phyloP scores from a whole-genome alignment of 2,888 invertebrate species.

The Ommatoiulus sabulosus region DNA sequence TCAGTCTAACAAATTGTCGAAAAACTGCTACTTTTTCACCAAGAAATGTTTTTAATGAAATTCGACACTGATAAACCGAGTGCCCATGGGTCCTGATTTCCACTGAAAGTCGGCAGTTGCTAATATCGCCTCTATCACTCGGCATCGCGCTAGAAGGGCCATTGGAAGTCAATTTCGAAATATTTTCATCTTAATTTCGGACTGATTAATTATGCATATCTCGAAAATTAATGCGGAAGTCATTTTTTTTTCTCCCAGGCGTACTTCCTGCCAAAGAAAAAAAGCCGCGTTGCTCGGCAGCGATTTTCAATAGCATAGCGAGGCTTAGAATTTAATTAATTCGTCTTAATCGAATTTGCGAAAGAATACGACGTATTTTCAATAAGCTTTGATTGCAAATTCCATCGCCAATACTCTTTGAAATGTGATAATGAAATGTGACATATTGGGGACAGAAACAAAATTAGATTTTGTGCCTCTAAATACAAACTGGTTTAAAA shows the following conservation, averaged over 20 bases:
- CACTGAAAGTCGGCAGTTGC: too few relatives aligned
- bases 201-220: neutral
- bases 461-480: neutral
- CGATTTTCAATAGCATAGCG: neutral
- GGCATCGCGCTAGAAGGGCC: neutral
- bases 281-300: neutral
- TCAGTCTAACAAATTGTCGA: too few relatives aligned
- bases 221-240: slow-evolving; percentile 17
- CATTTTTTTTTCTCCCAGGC: neutral
- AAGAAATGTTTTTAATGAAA: too few relatives aligned
- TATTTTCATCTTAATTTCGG: neutral
- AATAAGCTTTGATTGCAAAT: slow-evolving; percentile 40
- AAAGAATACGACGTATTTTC: neutral
- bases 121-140: neutral
- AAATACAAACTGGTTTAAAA: neutral
- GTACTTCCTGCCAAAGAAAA: neutral
- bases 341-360: slow-evolving; percentile 23
- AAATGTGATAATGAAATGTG: neutral
- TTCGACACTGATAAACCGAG: too few relatives aligned
- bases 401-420: neutral
- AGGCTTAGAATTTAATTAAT: slow-evolving; percentile 29
- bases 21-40: too few relatives aligned
- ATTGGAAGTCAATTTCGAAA: neutral
- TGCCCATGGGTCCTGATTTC: too few relatives aligned
- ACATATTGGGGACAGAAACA: neutral